phyloP scores from a whole-genome alignment of 2,113 vertebrate genomes.

The Grallaria varia region DNA sequence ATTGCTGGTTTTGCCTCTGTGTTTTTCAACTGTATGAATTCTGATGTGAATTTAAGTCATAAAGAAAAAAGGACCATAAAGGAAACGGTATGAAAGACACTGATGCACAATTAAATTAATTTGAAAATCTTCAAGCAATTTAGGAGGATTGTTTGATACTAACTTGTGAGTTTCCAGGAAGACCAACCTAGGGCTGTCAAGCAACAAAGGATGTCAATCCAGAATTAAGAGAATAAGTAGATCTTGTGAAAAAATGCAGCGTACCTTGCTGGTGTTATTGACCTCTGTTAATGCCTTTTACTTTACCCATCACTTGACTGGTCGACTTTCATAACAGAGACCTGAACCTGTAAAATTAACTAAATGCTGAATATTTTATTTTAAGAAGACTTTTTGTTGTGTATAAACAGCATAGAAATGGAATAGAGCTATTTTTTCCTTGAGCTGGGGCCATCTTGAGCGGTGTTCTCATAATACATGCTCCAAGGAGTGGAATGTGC shows the following conservation, averaged over 20 bases:
- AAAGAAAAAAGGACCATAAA: not conserved
- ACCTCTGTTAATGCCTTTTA: not conserved
- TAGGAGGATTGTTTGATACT: not conserved
- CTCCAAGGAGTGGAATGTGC: not conserved
- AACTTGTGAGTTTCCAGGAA: not conserved
- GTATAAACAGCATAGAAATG: not conserved
- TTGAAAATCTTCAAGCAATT: not conserved
- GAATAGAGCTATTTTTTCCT: not conserved
- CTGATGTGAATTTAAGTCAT: not conserved
- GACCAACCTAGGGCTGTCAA: not conserved
- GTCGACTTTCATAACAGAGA: not conserved
- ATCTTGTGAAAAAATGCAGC: not conserved
- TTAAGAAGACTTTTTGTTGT: not conserved
- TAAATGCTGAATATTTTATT: not conserved
- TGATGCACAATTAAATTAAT: not conserved
- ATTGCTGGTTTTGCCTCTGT: not conserved
- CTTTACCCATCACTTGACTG: not conserved
- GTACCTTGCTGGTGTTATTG: not conserved
- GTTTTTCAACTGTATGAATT: not conserved
- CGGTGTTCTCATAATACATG: not conserved
- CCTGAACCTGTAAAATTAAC: not conserved
- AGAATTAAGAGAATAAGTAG: not conserved
- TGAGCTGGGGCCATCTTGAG: not conserved
- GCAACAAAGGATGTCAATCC: not conserved
- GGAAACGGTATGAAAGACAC: not conserved